phyloP scores from a whole-genome alignment of 2,113 vertebrate species.

The Morone chrysops region DNA sequence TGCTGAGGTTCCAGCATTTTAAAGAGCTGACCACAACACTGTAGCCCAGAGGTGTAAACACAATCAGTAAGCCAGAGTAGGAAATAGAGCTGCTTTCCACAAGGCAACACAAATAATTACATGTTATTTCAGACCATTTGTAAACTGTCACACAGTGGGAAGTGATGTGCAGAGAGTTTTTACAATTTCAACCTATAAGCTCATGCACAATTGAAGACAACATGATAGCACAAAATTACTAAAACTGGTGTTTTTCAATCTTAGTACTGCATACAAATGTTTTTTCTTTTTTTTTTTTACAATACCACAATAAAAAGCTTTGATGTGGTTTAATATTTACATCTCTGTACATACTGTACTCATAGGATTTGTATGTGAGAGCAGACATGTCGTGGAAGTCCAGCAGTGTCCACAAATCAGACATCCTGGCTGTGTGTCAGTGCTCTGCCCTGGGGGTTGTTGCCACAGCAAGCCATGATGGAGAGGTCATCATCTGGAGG shows the following conservation, averaged over 20 bases:
- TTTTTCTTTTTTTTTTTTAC: too few relatives aligned
- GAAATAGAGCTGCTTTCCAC: constrained; percentile 33
- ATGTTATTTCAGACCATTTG: constrained; percentile 24
- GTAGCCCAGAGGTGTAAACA: constrained; percentile 47
- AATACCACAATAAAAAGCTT: neutral
- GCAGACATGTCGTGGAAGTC: constrained; percentile 72
- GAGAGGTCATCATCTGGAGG: constrained; percentile 73
- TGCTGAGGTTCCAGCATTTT: constrained; percentile 25
- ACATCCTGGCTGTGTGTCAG: constrained; percentile 63
- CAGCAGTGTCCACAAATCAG: constrained; percentile 46
- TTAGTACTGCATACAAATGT: neutral
- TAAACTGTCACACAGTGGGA: constrained; percentile 28
- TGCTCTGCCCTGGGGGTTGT: constrained; percentile 63
- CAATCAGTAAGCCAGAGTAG: constrained; percentile 29
- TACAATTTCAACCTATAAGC: constrained; percentile 1
- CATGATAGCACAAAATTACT: neutral
- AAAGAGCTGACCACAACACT: constrained; percentile 20
- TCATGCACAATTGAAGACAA: neutral
- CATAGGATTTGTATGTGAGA: constrained; percentile 61
- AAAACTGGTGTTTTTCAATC: neutral
- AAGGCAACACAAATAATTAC: constrained; percentile 40
- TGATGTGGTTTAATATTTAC: neutral
- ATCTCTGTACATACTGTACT: neutral
- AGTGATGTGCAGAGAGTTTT: constrained; percentile 1
- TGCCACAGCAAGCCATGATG: constrained; percentile 72